Base-by-base conservation (phyloP, 1,140 invertebrate species). In the Apis dorsata region DNA sequence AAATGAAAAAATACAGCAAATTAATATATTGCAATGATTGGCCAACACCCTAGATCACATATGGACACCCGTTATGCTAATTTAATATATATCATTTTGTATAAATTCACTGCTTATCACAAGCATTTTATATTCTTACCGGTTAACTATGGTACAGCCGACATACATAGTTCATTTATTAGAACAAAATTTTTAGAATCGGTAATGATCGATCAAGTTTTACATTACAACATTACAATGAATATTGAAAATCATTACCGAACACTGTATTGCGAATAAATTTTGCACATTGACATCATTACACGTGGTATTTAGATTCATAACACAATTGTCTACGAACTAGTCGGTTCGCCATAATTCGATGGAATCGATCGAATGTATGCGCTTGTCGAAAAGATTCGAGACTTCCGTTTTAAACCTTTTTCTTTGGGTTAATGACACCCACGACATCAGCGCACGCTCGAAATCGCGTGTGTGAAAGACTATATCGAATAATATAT, bases 41-140 rank as follows among this genome's bases (percentile, higher is more conserved):
- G 83, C 77, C 76, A 88, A 86, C 59, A 81, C 44, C 75, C 60
- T 83, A 57, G 75, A 78, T 79, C 79, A 68, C 65, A 28, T 28
- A 55, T 63, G 72, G 62, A 65, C 85, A 85, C 83, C 80, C 86
- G 88, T 89, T 90, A 89, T 89, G 89, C 79, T 88, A 90, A 90
- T 90, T 89, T 73, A 77, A 86, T 89, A 90, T 88, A 63, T 79
- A 76, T 85, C 78, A 75, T 80, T 79, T 65, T 28, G 65, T 85
- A 84, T 68, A 86, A 88, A 86, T 85, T 84, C 79, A 59, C 60
- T 34, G 66, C 53, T 85, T 78, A 73, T 55, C 60, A 24, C 69
- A 49, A 17, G 57, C 57, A 72, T 53, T 74, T 78, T 68, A 71
- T 53, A 63, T 19, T 9, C 24, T 71, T 70, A 55, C 66, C 44